phyloP scores from a whole-genome alignment of 2,888 invertebrate species.

The Steinernema scapterisci region DNA sequence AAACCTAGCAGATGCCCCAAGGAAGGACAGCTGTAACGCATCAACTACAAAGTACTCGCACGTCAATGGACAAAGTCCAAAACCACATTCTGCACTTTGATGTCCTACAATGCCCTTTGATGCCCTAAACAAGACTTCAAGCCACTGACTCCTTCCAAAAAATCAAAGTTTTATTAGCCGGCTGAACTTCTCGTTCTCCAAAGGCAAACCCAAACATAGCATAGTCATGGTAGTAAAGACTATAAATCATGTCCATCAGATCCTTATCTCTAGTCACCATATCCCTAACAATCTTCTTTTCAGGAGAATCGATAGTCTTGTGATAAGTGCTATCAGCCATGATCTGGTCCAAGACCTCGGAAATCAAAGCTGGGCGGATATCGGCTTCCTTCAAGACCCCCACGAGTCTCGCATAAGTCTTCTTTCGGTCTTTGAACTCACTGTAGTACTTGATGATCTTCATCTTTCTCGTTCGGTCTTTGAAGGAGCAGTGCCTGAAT shows the following conservation, averaged over 20 bases:
- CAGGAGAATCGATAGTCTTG: slow-evolving; percentile 35
- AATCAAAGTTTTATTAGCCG: not conserved
- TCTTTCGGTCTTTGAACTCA: not conserved
- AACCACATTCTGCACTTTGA: too few relatives aligned
- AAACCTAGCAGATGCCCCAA: too few relatives aligned
- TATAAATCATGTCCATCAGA: slow-evolving; percentile 38
- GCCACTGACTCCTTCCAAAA: too few relatives aligned
- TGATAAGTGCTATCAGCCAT: slow-evolving; percentile 34
- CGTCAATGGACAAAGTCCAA: too few relatives aligned
- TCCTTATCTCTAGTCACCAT: slow-evolving; percentile 17
- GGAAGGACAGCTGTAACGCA: too few relatives aligned
- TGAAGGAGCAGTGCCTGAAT: slow-evolving; percentile 37
- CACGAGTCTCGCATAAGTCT: slow-evolving; percentile 9
- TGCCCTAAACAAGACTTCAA: too few relatives aligned
- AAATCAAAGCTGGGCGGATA: slow-evolving; percentile 10
- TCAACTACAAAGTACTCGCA: too few relatives aligned
- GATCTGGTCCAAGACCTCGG: not conserved
- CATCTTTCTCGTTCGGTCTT: not conserved
- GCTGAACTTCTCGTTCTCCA: too few relatives aligned
- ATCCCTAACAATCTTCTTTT: not conserved
- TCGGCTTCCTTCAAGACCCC: slow-evolving; percentile 24
- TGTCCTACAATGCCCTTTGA: too few relatives aligned
- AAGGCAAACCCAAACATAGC: slow-evolving; percentile 42
- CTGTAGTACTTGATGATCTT: not conserved
- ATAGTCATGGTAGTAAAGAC: slow-evolving; percentile 49